Evolutionary conservation across 2,797 vertebrate genomes (phyloP).

Genomic region (Odontamblyopus lacepedii): DNA sequence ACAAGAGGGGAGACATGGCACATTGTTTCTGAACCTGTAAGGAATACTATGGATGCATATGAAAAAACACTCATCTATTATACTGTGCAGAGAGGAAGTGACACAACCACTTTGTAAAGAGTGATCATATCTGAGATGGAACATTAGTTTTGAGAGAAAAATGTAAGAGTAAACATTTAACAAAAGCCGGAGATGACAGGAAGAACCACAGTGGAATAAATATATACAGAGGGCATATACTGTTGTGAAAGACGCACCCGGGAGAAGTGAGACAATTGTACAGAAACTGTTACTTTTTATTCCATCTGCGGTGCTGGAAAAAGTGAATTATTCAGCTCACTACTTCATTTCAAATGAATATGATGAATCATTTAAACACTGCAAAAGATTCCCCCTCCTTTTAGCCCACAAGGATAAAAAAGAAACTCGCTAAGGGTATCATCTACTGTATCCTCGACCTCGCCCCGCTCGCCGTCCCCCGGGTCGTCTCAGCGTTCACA

Average conservation of each 20-base stretch:
- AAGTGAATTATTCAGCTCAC: conserved; percentile 75
- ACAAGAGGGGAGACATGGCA: conserved; percentile 29
- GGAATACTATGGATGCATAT: conserved; percentile 7
- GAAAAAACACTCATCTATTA: conserved; percentile 7
- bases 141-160: conserved; percentile 44
- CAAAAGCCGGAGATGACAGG: conserved; percentile 25
- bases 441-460: conserved; percentile 15
- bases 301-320: conserved; percentile 63
- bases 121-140: conserved; percentile 33
- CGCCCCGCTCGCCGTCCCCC: background rate
- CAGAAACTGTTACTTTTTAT: conserved; percentile 71
- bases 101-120: conserved; percentile 18
- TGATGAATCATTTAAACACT: conserved; percentile 75
- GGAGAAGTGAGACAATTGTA: conserved; percentile 61
- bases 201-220: conserved; percentile 26
- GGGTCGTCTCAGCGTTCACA: conserved; percentile 67
- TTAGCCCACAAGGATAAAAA: conserved; percentile 57
- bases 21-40: conserved; percentile 13
- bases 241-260: conserved; percentile 10
- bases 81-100: conserved; percentile 15
- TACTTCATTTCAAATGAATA: conserved; percentile 74
- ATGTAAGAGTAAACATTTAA: conserved; percentile 48
- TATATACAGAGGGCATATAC: conserved; percentile 46
- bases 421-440: conserved; percentile 53
- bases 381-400: conserved; percentile 64